Base-by-base conservation (phyloP, 2,797 vertebrate species). In the Aythya fuligula region DNA sequence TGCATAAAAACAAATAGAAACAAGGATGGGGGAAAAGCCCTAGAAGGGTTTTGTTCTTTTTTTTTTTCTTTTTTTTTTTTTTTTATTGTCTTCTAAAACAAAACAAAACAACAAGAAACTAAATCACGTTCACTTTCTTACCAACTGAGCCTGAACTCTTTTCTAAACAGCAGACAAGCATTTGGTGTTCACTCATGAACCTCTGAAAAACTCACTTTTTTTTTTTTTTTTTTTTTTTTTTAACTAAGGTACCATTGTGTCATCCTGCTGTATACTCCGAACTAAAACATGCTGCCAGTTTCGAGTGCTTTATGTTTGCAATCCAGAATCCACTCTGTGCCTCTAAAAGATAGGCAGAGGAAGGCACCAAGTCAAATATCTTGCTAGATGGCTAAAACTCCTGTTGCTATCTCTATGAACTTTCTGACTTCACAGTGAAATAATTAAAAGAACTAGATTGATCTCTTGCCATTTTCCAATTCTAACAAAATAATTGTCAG, bases 301-400 rank as follows among this genome's bases (percentile, higher is more conserved):
- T 41, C 38, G 30, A 45, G 51, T 5, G 1, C 24, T 36, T 45
- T 18, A 34, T 0, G 0, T 51, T 11, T 57, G 41, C 38, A 43
- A 47, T 4, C 10, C 32, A 16, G 1, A 5, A n/a, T 3, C 16
- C 4, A 2, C 15, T 7, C 60, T 3, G 3, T 5, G 39, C 45
- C 54, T n/a, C 41, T 9, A 51, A 51, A 45, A 30, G 60, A 34
- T 4, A n/a, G 25, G 19, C 47, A 81, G 66, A 8, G 14, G 30
- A 24, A 56, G 25, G 22, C 25, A 21, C 2, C 1, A 66, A 73
- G 39, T 10, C n/a, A 41, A 51, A 22, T 4, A 22, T 5, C 43
- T 13, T 4, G 4, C 6, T 32, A 51, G 43, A 3, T 4, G 14
- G 62, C 17, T 53, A 43, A 27, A 64, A n/a, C 13, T 72, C 39